These are phyloP conservation scores for Penaeus indicus DNA, from an alignment of 1,140 invertebrate species.

Conservation along the genomic window DNA sequence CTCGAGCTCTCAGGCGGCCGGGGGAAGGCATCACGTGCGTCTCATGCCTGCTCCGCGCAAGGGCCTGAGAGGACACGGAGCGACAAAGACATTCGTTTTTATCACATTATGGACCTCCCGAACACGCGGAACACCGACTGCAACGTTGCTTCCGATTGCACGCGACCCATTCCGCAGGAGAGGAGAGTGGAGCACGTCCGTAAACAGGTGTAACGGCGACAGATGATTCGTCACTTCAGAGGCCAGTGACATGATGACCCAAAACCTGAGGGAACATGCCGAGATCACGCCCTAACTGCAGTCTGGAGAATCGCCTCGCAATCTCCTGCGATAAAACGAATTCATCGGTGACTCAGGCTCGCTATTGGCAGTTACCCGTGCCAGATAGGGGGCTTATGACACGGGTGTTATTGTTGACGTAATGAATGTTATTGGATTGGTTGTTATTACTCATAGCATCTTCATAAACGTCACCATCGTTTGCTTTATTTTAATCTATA, in stretches of 20 bases:
- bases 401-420: no score
- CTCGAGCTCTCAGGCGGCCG: background rate
- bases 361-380: no score
- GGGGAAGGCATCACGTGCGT: constrained; percentile 60
- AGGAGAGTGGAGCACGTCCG: background rate
- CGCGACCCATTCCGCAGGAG: no score
- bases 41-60: constrained; percentile 62
- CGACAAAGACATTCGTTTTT: constrained; percentile 60
- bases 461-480: no score
- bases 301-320: background rate
- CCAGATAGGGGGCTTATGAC: no score
- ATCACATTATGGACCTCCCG: background rate
- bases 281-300: background rate
- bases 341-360: no score
- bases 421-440: no score
- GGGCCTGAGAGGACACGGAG: constrained; percentile 45
- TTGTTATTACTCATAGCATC: no score
- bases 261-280: background rate
- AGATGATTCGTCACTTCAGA: background rate
- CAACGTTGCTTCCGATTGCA: background rate
- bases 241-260: constrained; percentile 7
- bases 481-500: no score
- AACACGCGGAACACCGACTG: background rate
- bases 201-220: background rate
- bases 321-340: background rate